Conservation (phyloP, 2,113 vertebrate species). For the Aptenodytes forsteri region DNA sequence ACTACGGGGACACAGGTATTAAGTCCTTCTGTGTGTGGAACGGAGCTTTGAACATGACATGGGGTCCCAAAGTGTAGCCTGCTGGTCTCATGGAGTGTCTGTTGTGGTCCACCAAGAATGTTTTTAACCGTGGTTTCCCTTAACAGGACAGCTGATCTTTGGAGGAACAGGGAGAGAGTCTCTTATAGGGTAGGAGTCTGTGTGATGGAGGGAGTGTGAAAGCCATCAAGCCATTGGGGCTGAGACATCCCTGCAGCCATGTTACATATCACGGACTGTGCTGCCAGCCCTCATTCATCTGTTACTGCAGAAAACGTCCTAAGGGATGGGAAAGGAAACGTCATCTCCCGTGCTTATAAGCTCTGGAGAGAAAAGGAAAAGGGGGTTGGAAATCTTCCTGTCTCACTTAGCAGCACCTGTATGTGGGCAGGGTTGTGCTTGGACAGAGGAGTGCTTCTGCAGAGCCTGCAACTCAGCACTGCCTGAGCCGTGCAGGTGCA, state of each 20-base stretch:
- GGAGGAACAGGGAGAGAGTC: background rate
- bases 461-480: background rate
- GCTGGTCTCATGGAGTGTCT: background rate
- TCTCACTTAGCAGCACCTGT: background rate
- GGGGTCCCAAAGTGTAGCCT: background rate
- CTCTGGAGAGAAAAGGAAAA: background rate
- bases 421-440: background rate
- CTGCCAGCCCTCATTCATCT: background rate
- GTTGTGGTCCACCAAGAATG: background rate
- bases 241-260: background rate
- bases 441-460: background rate
- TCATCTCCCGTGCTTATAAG: background rate
- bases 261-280: fast-evolving
- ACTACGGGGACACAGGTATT: fast-evolving
- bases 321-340: background rate
- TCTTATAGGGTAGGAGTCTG: background rate
- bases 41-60: background rate
- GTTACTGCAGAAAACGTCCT: background rate
- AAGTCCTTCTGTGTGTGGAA: background rate
- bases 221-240: too few species aligned
- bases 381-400: background rate
- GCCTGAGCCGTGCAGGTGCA: background rate
- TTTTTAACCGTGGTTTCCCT: background rate
- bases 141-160: background rate
- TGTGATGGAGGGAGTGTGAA: background rate